Evolutionary conservation across 1,140 invertebrate species (phyloP).

Genomic region (Eulimnadia texana): DNA sequence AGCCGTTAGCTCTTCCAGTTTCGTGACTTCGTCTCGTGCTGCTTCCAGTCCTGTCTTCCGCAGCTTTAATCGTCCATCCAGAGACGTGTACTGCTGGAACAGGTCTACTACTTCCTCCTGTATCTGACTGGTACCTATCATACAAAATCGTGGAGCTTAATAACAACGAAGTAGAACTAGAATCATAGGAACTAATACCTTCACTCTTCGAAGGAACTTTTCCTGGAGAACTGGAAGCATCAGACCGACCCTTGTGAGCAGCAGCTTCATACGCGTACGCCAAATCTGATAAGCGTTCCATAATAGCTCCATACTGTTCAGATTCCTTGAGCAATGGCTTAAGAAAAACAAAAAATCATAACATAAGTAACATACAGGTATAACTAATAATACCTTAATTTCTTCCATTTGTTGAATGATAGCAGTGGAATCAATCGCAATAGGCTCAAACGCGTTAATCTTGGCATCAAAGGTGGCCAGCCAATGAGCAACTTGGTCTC

Average conservation of each 20-base stretch:
- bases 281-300: constrained; percentile 83
- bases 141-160: constrained; percentile 38
- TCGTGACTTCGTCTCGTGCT: constrained; percentile 65
- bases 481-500: constrained; percentile 73
- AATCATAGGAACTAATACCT: not conserved
- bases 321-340: constrained; percentile 75
- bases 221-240: constrained; percentile 33
- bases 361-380: not conserved
- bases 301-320: constrained; percentile 63
- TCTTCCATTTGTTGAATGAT: constrained; percentile 71
- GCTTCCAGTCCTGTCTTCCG: constrained; percentile 71
- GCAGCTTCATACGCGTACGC: constrained; percentile 71
- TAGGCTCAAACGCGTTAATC: constrained; percentile 54
- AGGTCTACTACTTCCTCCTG: constrained; percentile 87
- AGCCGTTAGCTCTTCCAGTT: constrained; percentile 67
- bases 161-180: constrained; percentile 25
- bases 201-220: not conserved
- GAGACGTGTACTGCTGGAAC: constrained; percentile 76
- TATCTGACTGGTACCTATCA: constrained; percentile 43
- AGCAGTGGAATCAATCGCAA: constrained; percentile 72
- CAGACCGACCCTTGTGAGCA: constrained; percentile 51
- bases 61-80: constrained; percentile 76
- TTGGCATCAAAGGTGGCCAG: constrained; percentile 59
- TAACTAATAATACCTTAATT: constrained; percentile 40
- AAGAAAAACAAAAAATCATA: constrained; percentile 17